Percentiles rank a stretch among this genome's conserved stretches.
These are phyloP conservation scores for Melipona beecheii DNA, from an alignment of 2,888 invertebrate genomes.

Conservation along the genomic window DNA sequence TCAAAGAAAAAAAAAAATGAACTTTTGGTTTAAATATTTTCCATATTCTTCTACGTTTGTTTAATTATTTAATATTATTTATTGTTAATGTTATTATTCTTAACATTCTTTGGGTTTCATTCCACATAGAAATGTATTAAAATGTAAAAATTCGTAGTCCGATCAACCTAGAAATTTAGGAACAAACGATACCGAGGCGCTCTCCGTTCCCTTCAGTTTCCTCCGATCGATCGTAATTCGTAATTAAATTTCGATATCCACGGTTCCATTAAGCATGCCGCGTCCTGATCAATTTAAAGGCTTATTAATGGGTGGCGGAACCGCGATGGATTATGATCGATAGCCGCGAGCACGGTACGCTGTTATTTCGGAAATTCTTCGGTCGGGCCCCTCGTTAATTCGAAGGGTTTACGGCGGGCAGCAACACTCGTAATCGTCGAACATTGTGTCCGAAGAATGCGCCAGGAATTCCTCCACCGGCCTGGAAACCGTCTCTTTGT, in stretches of 20 bases:
- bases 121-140: neutral
- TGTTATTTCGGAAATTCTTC: slow-evolving; percentile 58
- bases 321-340: slow-evolving; percentile 61
- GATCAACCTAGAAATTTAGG: neutral
- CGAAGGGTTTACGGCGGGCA: slow-evolving; percentile 45
- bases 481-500: slow-evolving; percentile 37
- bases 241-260: slow-evolving; percentile 64
- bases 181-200: neutral
- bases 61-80: too few species aligned
- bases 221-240: slow-evolving; percentile 45
- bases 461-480: slow-evolving; percentile 18
- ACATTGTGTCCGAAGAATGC: slow-evolving; percentile 50
- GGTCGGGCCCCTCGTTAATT: slow-evolving; percentile 45
- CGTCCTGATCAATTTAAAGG: slow-evolving; percentile 44
- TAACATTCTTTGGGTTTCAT: slow-evolving; percentile 8
- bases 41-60: too few species aligned
- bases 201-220: slow-evolving; percentile 9
- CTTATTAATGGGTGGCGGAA: slow-evolving; percentile 62
- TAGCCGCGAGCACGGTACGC: slow-evolving; percentile 47
- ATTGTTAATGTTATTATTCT: too few species aligned
- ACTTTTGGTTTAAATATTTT: too few species aligned
- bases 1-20: too few species aligned
- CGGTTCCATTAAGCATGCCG: slow-evolving; percentile 48
- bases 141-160: neutral
- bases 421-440: slow-evolving; percentile 44